Evolutionary conservation across 2,888 invertebrate species (phyloP).

Genomic region (Agrilus mali): DNA sequence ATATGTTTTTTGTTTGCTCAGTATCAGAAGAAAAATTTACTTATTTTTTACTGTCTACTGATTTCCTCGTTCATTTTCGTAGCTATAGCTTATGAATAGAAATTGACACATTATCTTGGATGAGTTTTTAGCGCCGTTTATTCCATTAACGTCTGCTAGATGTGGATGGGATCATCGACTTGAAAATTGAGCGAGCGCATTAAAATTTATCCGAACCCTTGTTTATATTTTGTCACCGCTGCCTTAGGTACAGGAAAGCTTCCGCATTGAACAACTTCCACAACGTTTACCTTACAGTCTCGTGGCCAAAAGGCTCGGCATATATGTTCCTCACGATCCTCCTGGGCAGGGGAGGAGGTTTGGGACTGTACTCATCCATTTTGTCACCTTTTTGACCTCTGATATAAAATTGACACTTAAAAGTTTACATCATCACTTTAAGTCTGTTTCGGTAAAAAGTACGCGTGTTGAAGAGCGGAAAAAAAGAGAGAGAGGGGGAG

Average conservation of each 20-base stretch:
- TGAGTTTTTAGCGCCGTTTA: too few relatives aligned
- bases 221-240: background rate
- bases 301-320: slow-evolving; percentile 52
- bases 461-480: too few relatives aligned
- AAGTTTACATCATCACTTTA: slow-evolving; percentile 25
- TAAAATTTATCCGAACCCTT: background rate
- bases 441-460: background rate
- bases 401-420: slow-evolving; percentile 8
- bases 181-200: background rate
- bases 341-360: slow-evolving; percentile 49
- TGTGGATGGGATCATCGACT: background rate
- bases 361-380: slow-evolving; percentile 53
- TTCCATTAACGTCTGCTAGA: background rate
- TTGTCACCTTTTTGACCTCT: slow-evolving; percentile 7
- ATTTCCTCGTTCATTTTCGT: too few relatives aligned
- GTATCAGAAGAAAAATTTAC: too few relatives aligned
- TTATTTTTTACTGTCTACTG: too few relatives aligned
- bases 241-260: too few relatives aligned
- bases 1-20: too few relatives aligned
- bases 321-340: slow-evolving; percentile 53
- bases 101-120: too few relatives aligned
- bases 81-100: too few relatives aligned
- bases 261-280: background rate
- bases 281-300: slow-evolving; percentile 28
- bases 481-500: too few relatives aligned